Percentiles rank a stretch among this genome's conserved stretches.
Conservation (phyloP, 2,797 vertebrate genomes). For the Poecilia velifera region DNA sequence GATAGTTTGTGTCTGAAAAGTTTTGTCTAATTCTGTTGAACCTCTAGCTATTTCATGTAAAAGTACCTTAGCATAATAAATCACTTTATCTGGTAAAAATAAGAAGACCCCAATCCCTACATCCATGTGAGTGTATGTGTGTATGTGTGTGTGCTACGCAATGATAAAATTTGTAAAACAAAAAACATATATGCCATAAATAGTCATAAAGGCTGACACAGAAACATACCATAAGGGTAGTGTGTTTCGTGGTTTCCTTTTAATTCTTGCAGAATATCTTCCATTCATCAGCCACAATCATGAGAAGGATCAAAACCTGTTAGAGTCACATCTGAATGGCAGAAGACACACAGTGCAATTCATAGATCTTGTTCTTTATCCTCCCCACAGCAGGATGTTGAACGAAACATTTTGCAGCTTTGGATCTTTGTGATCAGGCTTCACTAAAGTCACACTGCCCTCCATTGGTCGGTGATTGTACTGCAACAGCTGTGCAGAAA, state of each 20-base stretch:
- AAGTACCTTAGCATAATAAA: neutral
- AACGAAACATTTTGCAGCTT: constrained; percentile 45
- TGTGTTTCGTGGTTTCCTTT: neutral
- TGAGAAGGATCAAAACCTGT: constrained; percentile 2
- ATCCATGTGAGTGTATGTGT: neutral
- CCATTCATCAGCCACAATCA: constrained; percentile 10
- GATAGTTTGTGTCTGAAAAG: neutral
- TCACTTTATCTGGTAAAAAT: neutral
- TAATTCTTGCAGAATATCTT: neutral
- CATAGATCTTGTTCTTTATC: constrained; percentile 48
- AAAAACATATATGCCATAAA: neutral
- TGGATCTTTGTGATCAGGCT: constrained; percentile 25
- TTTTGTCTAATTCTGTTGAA: neutral
- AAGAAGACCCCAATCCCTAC: neutral
- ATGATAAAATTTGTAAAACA: neutral
- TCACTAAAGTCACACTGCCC: constrained; percentile 83
- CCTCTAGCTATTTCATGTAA: neutral
- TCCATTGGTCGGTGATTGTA: constrained; percentile 71
- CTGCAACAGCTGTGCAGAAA: constrained; percentile 52
- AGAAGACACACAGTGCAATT: constrained; percentile 45
- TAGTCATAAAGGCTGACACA: neutral
- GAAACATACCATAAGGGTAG: neutral
- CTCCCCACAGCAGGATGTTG: constrained; percentile 50
- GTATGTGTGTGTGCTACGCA: neutral
- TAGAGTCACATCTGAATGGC: constrained; percentile 36